Evolutionary conservation across 1,140 invertebrate genomes (phyloP).

Genomic region (Littorina saxatilis): DNA sequence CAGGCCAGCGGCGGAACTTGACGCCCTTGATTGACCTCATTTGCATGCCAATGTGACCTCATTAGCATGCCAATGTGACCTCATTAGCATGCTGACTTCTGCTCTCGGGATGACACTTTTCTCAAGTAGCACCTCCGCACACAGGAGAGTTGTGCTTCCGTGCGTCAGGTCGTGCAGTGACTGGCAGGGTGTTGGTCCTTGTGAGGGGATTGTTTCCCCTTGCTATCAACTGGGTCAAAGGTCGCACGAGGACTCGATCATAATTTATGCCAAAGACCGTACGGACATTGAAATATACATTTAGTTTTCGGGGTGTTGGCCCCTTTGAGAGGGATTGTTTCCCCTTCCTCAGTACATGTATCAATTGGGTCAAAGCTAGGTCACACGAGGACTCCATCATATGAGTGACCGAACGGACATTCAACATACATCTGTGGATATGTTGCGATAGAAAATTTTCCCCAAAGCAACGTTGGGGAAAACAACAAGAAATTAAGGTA

Average conservation of each 20-base stretch:
- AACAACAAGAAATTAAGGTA: too few species aligned
- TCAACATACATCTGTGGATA: too few species aligned
- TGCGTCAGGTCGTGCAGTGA: background rate
- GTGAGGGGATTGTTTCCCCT: background rate
- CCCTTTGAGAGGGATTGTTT: too few species aligned
- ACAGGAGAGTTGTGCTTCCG: conserved; percentile 1
- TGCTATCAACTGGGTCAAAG: conserved; percentile 4
- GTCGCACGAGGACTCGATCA: background rate
- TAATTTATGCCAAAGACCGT: too few species aligned
- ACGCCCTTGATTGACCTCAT: background rate
- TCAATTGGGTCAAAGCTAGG: too few species aligned
- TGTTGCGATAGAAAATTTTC: too few species aligned
- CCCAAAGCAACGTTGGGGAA: too few species aligned
- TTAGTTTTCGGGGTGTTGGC: too few species aligned
- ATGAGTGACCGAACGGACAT: too few species aligned
- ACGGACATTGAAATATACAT: too few species aligned
- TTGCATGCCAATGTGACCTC: background rate
- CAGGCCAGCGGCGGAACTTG: background rate
- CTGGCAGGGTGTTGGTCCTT: background rate
- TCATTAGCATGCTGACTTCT: background rate
- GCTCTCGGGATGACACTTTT: background rate
- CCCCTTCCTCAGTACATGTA: too few species aligned
- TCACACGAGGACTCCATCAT: too few species aligned
- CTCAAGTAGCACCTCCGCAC: background rate
- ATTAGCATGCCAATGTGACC: background rate